Evolutionary conservation across 1,140 invertebrate genomes (phyloP), one percentile per base, ranked within the genome.

Genomic region (Atta texana): DNA sequence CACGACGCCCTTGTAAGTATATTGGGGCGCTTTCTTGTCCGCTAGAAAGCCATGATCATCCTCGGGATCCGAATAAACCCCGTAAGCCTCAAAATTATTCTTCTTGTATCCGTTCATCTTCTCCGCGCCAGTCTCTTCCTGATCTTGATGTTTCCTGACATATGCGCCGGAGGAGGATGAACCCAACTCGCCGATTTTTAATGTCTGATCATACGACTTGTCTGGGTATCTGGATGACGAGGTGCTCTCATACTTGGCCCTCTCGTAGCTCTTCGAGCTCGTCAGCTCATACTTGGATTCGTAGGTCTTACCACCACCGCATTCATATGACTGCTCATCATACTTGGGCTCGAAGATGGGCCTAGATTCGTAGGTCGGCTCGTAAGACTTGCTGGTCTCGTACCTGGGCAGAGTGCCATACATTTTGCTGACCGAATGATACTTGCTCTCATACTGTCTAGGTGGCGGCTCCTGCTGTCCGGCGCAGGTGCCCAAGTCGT

Each of bases 21-120:
- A 94, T 72, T 94, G 93, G 7, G 95, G 91, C 61, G 92, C 53
- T 91, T 94, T 95, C 53, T 95, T 95, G 24, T 95, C 93, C 0
- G 94, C 64, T 28, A 95, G 89, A 55, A 96, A 96, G 18, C 95
- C 95, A 49, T 96, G 96, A 86, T 96, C 95, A 59, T 96, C 96
- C 76, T 95, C 95, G 8, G 94, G 93, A 75, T 96, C 95, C 4
- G 95, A 95, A 57, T 96, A 96, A 18, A 96, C 95, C 0, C 96
- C 96, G 69, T 96, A 96, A 0, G 95, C 94, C 72, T 95, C 95
- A 63, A 95, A 95, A 61, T 95, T 95, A 81, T 95, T 95, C 82
- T 95, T 95, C 76, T 94, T 92, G 63, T 95, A 95, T 0, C 94
- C 95, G 77, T 95, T 95, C 85, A 94, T 93, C 71, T 95, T 95